Conservation (phyloP, 2,888 invertebrate genomes). For the Odontothrips loti region DNA sequence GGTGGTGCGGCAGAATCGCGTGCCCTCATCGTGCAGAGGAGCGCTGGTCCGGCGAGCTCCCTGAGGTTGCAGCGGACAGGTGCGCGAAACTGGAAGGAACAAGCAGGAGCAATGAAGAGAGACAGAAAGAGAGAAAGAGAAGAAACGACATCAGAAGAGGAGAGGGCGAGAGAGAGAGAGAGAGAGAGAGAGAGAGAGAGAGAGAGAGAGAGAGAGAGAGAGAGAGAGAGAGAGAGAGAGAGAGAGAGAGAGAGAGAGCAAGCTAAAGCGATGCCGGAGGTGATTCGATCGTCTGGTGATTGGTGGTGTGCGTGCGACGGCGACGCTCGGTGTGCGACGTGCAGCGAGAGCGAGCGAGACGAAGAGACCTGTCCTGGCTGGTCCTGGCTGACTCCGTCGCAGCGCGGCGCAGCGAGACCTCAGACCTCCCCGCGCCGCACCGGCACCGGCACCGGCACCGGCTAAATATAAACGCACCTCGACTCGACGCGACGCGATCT, state of each 20-base stretch:
- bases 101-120: no score
- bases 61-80: no score
- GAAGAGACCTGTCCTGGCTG: background rate
- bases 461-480: constrained; percentile 1
- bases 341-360: background rate
- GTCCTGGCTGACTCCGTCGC: background rate
- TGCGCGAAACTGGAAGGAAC: no score
- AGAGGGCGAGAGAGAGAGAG: no score
- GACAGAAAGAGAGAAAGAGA: no score
- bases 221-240: no score
- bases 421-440: background rate
- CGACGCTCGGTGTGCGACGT: constrained; percentile 1
- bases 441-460: background rate
- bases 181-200: no score
- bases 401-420: background rate
- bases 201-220: no score
- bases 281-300: constrained; percentile 11
- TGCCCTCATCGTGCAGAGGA: no score
- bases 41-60: no score
- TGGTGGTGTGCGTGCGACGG: constrained; percentile 5
- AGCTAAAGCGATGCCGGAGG: background rate
- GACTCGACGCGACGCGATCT: background rate
- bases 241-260: background rate
- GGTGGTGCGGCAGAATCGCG: no score
- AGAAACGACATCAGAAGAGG: no score